phyloP scores from a whole-genome alignment of 2,797 vertebrate genomes.

The Heteromormyrus szaboi region DNA sequence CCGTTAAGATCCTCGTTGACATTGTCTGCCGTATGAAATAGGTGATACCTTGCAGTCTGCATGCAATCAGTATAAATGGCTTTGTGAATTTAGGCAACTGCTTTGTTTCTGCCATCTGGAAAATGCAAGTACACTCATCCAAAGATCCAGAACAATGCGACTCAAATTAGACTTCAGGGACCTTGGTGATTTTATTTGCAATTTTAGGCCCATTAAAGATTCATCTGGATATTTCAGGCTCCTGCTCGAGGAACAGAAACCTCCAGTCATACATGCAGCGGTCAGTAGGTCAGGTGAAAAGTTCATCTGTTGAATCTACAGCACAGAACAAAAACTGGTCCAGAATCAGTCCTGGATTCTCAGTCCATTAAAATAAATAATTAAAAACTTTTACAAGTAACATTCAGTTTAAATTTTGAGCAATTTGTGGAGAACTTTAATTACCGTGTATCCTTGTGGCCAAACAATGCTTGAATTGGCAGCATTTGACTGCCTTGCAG shows the following conservation, averaged over 20 bases:
- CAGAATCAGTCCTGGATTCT: not conserved
- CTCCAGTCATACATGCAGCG: not conserved
- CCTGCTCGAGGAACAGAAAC: not conserved
- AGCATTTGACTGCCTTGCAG: slow-evolving; percentile 82
- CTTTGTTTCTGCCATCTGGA: slow-evolving; percentile 27
- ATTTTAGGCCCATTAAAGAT: not conserved
- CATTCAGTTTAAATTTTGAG: slow-evolving; percentile 52
- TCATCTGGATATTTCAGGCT: not conserved
- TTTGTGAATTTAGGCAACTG: slow-evolving; percentile 24
- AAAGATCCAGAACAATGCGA: slow-evolving; percentile 25
- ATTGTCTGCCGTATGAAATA: slow-evolving; percentile 23
- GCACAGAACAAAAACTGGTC: not conserved
- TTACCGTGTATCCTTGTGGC: slow-evolving; percentile 76
- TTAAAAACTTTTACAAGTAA: slow-evolving; percentile 64
- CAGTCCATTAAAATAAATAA: slow-evolving; percentile 11
- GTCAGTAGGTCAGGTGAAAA: not conserved
- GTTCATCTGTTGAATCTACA: not conserved
- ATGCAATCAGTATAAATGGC: not conserved
- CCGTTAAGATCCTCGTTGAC: not conserved
- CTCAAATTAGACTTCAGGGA: not conserved
- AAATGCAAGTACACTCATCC: slow-evolving; percentile 3
- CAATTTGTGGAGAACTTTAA: slow-evolving; percentile 73
- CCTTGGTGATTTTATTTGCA: not conserved
- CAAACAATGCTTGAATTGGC: slow-evolving; percentile 81
- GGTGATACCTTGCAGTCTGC: not conserved